Evolutionary conservation across 1,140 invertebrate species (phyloP).

Genomic region (Mya arenaria): DNA sequence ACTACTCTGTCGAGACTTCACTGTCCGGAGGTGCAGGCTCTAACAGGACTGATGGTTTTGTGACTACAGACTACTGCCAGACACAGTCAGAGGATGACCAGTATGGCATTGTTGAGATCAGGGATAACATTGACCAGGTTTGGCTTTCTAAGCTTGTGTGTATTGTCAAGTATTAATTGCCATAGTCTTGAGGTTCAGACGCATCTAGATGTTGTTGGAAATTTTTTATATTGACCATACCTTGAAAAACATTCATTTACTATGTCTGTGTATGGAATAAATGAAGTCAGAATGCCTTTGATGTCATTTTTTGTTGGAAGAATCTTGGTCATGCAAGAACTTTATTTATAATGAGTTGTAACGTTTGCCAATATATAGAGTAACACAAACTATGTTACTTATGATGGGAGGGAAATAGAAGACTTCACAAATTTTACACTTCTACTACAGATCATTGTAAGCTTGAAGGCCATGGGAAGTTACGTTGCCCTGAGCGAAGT

Average conservation of each 20-base stretch:
- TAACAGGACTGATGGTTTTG: slow-evolving; percentile 60
- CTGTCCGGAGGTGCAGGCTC: slow-evolving; percentile 9
- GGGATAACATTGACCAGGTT: slow-evolving; percentile 63
- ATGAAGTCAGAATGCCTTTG: neutral
- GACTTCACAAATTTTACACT: no score
- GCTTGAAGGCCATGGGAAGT: slow-evolving; percentile 38
- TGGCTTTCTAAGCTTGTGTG: no score
- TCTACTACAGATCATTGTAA: slow-evolving; percentile 58
- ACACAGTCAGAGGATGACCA: slow-evolving; percentile 50
- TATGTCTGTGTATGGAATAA: neutral
- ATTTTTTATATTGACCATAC: neutral
- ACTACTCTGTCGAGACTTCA: slow-evolving; percentile 33
- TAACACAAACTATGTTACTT: no score
- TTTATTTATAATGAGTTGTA: neutral
- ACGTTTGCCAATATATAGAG: neutral
- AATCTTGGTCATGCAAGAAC: neutral
- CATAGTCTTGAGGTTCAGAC: neutral
- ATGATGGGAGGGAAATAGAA: no score
- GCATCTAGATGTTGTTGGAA: neutral
- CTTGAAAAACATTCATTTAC: neutral
- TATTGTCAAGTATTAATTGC: no score
- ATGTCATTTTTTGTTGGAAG: neutral
- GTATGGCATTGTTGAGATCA: slow-evolving; percentile 61
- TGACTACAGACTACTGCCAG: slow-evolving; percentile 64
- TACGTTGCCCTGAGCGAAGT: slow-evolving; percentile 64